Base-by-base conservation (phyloP, 2,888 invertebrate species). In the Melieria omissa region DNA sequence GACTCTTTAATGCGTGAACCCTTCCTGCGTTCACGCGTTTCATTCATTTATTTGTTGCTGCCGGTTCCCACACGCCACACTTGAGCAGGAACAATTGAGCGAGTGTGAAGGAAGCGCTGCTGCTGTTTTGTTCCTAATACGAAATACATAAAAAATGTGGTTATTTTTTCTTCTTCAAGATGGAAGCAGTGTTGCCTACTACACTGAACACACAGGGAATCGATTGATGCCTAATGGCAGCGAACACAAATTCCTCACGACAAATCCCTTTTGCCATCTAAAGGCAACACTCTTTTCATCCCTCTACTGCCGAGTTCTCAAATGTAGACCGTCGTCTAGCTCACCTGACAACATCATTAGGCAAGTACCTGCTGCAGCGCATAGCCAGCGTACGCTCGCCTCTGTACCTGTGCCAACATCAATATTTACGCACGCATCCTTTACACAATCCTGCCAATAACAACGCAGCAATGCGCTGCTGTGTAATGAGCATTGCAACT, bases 331-430 rank as follows among this genome's bases (percentile, higher is more conserved):
- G 10, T 54, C 44, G 9, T 1, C 16, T 4, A 61, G 54, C 70
- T 62, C 71, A 73, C 75, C 73, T 74, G 73, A 74, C 71, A 68
- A 69, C 73, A 73, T 75, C 64, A 63, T 73, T 73, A 47, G 70
- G 55, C 7, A 67, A 67, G 62, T 70, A 73, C 47, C 71, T 72
- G 73, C 69, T 71, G 71, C 45, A 46, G 16, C n/a, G 55, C 45
- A 61, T 60, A 49, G 49, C 60, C 60, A 49, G 58, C 66, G 45
- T 10, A n/a, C 9, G 58, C 6, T n/a, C 42, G 10, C 14, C 42
- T 6, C 12, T 52, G 16, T 52, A 44, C 42, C 52, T 10, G 44
- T 16, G 60, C 52, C 60, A 49, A 67, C 67, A 67, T 60, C 60
- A 60, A 67, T 67, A 60, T 67, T 60, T 61, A 44, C 49, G 52